Base-by-base conservation (phyloP, 2,888 invertebrate genomes). In the Sepioteuthis lessoniana region DNA sequence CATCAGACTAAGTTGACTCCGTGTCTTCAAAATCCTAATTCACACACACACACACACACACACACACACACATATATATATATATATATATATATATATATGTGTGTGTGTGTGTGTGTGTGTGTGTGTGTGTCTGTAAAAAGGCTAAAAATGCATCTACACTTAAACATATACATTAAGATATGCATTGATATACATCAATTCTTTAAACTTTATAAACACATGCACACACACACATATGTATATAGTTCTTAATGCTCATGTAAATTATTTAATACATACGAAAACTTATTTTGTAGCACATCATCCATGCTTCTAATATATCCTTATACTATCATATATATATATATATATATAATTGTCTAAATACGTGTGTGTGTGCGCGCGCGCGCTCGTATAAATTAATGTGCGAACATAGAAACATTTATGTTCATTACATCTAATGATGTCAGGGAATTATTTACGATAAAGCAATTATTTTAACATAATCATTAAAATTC, bases 291-390 rank as follows among this genome's bases (percentile, higher is more conserved):
- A n/a, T n/a, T n/a, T n/a, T n/a, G n/a, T n/a, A n/a, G n/a, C n/a
- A n/a, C n/a, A n/a, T n/a, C n/a, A n/a, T n/a, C n/a, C n/a, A n/a
- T n/a, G n/a, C n/a, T n/a, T n/a, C n/a, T n/a, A n/a, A n/a, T n/a
- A n/a, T 42, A 21, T 28, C 55, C 25, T 5, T 55, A 21, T 55
- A 21, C 5, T 8, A 19, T n/a, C 10, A 93, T n/a, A 93, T 93
- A 55, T n/a, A 93, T 93, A 93, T 47, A 93, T 93, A 93, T 47
- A 93, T 60, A 93, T 47, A 93, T 60, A 93, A n/a, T 37, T 60
- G 60, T 47, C 28, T 35, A 19, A 19, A 38, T 60, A 37, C 16
- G 37, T 42, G 47, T 28, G 5, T 37, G n/a, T 10, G 38, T 93
- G 38, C 19, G 19, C 47, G 16, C 8, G 42, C 47, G 42, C 25